These are phyloP conservation scores for Bruchidius siliquastri DNA, from an alignment of 2,888 invertebrate species.

Conservation along the genomic window DNA sequence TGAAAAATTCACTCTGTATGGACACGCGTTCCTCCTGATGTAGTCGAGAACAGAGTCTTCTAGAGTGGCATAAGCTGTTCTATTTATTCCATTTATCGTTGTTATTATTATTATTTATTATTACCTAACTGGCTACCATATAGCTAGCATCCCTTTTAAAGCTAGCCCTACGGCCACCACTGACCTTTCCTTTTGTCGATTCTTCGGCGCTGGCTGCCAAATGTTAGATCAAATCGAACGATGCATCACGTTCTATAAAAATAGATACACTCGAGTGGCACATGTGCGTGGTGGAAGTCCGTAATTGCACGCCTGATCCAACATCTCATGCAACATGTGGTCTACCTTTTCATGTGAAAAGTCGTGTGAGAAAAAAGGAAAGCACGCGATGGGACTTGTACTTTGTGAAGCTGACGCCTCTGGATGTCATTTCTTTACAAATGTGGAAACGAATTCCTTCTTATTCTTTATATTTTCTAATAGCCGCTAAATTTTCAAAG, in stretches of 20 bases:
- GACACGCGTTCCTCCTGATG: too few relatives aligned
- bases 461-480: too few relatives aligned
- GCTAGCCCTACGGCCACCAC: neutral
- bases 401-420: neutral
- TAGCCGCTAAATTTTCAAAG: too few relatives aligned
- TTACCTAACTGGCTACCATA: too few relatives aligned
- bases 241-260: constrained; percentile 37
- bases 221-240: constrained; percentile 40
- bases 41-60: too few relatives aligned
- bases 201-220: constrained; percentile 40
- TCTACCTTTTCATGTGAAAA: constrained; percentile 35
- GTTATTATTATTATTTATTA: too few relatives aligned
- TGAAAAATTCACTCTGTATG: too few relatives aligned
- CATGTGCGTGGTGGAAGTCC: constrained; percentile 31
- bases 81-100: too few relatives aligned
- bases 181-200: constrained; percentile 12
- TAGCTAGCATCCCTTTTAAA: too few relatives aligned
- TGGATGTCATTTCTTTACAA: neutral
- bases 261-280: constrained; percentile 42
- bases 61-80: too few relatives aligned
- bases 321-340: neutral
- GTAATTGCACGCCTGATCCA: constrained; percentile 35
- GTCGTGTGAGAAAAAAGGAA: neutral
- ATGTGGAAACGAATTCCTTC: neutral
- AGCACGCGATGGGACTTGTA: neutral